phyloP scores from a whole-genome alignment of 2,888 invertebrate species.

The Trisateles emortualis region DNA sequence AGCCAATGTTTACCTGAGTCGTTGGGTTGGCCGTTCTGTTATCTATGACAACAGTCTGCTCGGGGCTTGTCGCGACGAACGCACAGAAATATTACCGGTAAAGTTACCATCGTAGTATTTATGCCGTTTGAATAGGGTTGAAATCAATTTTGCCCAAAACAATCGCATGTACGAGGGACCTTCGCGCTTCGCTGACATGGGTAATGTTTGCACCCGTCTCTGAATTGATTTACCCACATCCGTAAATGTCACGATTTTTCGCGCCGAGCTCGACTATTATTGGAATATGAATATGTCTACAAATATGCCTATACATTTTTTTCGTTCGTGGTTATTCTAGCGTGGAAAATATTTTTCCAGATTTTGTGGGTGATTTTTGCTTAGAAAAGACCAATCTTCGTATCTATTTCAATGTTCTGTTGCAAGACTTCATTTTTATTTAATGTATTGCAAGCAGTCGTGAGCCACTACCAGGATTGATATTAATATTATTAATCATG shows the following conservation, averaged over 20 bases:
- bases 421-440: too few species aligned
- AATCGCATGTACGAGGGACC: conserved; percentile 58
- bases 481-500: too few species aligned
- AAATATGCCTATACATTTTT: conserved; percentile 29
- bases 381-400: neutral
- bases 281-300: conserved; percentile 57
- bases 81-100: conserved; percentile 59
- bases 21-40: conserved; percentile 68
- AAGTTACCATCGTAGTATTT: conserved; percentile 62
- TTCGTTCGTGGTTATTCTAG: conserved; percentile 22
- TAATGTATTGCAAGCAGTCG: too few species aligned
- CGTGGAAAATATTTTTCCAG: conserved; percentile 23
- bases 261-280: conserved; percentile 60
- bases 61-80: conserved; percentile 54
- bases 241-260: conserved; percentile 76
- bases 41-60: conserved; percentile 72
- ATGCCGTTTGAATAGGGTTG: conserved; percentile 70
- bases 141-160: conserved; percentile 75
- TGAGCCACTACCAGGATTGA: too few species aligned
- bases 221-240: conserved; percentile 82
- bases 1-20: conserved; percentile 74
- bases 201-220: conserved; percentile 72
- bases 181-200: conserved; percentile 70
- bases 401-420: neutral
- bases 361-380: neutral